Conservation (phyloP, 2,888 invertebrate species). For the Diachrysia chrysitis region DNA sequence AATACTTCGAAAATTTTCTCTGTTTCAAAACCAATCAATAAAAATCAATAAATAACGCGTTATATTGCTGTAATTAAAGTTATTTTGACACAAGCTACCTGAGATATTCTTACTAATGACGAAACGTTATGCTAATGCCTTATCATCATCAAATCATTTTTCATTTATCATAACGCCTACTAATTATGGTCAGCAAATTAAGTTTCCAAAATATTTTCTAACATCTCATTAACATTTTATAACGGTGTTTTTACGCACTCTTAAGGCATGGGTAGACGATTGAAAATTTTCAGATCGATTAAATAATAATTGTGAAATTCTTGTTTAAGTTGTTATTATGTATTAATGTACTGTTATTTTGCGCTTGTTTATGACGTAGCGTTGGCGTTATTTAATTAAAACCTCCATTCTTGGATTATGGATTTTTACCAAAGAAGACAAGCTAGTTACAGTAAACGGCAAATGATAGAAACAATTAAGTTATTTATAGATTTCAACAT, state of each 20-base stretch:
- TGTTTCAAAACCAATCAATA: slow-evolving; percentile 3
- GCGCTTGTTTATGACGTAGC: not conserved
- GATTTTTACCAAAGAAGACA: too few relatives aligned
- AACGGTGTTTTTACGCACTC: slow-evolving; percentile 27
- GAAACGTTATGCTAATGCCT: slow-evolving; percentile 47
- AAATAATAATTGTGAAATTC: not conserved
- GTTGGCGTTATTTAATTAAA: too few relatives aligned
- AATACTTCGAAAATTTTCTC: slow-evolving; percentile 6
- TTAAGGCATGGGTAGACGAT: slow-evolving; percentile 11
- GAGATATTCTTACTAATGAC: slow-evolving; percentile 29
- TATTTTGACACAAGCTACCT: slow-evolving; percentile 31
- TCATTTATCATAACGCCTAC: slow-evolving; percentile 45
- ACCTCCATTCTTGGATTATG: too few relatives aligned
- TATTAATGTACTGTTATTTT: not conserved
- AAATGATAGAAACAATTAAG: too few relatives aligned
- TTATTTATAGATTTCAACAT: too few relatives aligned
- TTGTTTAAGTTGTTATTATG: not conserved
- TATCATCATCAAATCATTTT: slow-evolving; percentile 44
- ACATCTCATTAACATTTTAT: slow-evolving; percentile 41
- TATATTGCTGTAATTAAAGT: slow-evolving; percentile 33
- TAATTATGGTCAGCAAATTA: slow-evolving; percentile 46
- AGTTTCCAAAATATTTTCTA: slow-evolving; percentile 40
- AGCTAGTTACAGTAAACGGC: too few relatives aligned
- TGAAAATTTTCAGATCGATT: slow-evolving; percentile 7
- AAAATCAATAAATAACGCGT: slow-evolving; percentile 27